These are phyloP conservation scores for Pandion haliaetus DNA, from an alignment of 2,113 vertebrate genomes.

Conservation along the genomic window DNA sequence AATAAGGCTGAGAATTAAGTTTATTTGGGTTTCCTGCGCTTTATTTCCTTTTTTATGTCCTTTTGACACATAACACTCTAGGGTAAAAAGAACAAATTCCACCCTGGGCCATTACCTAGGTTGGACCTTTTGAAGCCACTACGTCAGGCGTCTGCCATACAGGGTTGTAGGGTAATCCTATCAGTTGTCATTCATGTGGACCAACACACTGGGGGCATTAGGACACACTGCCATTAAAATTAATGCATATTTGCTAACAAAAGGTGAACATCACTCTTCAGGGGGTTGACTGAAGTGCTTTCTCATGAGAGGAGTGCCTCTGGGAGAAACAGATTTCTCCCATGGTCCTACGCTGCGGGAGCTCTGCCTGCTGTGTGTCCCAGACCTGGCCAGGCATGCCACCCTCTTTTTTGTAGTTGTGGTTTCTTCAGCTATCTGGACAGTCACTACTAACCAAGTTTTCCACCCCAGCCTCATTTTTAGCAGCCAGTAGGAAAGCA, in stretches of 20 bases:
- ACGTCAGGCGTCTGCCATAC: neutral
- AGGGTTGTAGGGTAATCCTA: neutral
- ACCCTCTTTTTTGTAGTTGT: neutral
- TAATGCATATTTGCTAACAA: neutral
- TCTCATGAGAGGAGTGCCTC: neutral
- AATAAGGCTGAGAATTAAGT: neutral
- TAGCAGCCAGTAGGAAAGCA: neutral
- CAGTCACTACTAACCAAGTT: neutral
- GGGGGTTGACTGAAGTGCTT: neutral
- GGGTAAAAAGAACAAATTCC: neutral
- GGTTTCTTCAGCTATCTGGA: neutral
- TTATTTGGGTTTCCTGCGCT: neutral
- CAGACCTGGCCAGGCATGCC: neutral
- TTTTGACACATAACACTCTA: neutral
- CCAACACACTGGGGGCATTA: neutral
- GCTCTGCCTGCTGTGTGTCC: neutral
- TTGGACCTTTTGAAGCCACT: neutral
- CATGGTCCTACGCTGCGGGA: accelerated
- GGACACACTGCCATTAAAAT: neutral
- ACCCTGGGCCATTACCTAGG: neutral
- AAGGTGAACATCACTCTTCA: neutral
- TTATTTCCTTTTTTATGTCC: neutral
- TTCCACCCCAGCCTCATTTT: neutral
- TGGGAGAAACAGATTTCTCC: neutral
- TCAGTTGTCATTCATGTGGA: neutral